Evolutionary conservation across 23 tunicate species (phyloP).

Genomic region (Pegea sp.): DNA sequence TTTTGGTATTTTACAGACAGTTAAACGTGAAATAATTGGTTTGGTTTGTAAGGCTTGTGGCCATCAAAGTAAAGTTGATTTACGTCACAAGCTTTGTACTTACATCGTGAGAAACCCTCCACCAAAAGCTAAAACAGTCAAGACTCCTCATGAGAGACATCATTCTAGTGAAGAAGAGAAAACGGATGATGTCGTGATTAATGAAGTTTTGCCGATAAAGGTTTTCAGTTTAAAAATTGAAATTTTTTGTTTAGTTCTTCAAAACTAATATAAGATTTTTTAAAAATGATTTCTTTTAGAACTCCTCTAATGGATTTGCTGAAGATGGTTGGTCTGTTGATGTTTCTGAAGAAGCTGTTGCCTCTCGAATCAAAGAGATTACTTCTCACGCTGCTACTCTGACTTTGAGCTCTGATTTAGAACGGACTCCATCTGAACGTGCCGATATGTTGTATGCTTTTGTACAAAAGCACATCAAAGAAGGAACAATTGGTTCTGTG

Average conservation of each 20-base stretch:
- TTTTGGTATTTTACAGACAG: too few species aligned
- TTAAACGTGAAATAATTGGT: slow-evolving; percentile 43
- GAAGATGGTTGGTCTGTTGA: slow-evolving; percentile 82
- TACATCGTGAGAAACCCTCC: slow-evolving; percentile 92
- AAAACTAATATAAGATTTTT: too few species aligned
- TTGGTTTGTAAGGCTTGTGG: slow-evolving; percentile 95
- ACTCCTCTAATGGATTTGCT: slow-evolving; percentile 38
- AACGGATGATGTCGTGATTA: too few species aligned
- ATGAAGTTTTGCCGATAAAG: too few species aligned
- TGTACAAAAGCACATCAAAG: slow-evolving; percentile 34
- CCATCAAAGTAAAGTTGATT: slow-evolving; percentile 61
- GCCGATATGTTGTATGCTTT: slow-evolving; percentile 70
- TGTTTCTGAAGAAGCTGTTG: slow-evolving; percentile 81
- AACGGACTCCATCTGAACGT: slow-evolving; percentile 63
- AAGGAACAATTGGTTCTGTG: too few species aligned
- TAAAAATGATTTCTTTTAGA: too few species aligned
- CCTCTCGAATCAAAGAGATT: slow-evolving; percentile 57
- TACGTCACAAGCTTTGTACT: slow-evolving; percentile 87
- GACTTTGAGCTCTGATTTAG: slow-evolving; percentile 58
- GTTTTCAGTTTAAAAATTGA: too few species aligned
- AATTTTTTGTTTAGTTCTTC: too few species aligned
- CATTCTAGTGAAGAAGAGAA: too few species aligned
- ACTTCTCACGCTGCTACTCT: slow-evolving; percentile 42
- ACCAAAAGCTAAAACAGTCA: slow-evolving; percentile 50
- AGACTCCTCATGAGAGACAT: slow-evolving; percentile 4